Conservation (phyloP, 2,113 vertebrate genomes). For the Bombycilla garrulus region DNA sequence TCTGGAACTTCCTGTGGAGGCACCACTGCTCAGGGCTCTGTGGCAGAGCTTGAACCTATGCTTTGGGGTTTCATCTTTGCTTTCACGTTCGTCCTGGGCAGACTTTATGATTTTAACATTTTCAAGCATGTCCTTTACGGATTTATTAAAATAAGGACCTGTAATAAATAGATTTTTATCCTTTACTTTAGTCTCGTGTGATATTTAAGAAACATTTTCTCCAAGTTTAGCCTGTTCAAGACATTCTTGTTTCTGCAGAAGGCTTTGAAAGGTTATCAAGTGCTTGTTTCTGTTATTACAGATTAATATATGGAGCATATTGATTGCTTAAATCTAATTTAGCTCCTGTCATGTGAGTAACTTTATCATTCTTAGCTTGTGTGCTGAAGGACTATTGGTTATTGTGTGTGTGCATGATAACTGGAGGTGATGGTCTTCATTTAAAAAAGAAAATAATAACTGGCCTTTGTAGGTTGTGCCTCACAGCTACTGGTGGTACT, state of each 20-base stretch:
- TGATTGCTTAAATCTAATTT: background rate
- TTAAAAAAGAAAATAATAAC: background rate
- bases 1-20: background rate
- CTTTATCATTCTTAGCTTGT: background rate
- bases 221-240: background rate
- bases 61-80: background rate
- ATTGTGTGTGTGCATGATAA: fast-evolving
- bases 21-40: fast-evolving
- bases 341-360: background rate
- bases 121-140: background rate
- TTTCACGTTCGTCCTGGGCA: background rate
- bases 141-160: background rate
- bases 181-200: background rate
- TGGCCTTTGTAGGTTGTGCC: background rate
- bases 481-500: background rate
- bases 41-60: background rate
- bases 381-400: background rate
- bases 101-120: background rate
- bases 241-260: background rate
- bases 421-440: background rate
- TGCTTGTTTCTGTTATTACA: background rate
- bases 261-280: background rate
- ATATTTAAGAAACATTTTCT: background rate
- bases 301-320: background rate
- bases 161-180: background rate